A percentile compares a stretch with the other conserved stretches of the same genome.
Evolutionary conservation across 2,113 vertebrate species (phyloP).

Genomic region (Sinocyclocheilus rhinocerous): DNA sequence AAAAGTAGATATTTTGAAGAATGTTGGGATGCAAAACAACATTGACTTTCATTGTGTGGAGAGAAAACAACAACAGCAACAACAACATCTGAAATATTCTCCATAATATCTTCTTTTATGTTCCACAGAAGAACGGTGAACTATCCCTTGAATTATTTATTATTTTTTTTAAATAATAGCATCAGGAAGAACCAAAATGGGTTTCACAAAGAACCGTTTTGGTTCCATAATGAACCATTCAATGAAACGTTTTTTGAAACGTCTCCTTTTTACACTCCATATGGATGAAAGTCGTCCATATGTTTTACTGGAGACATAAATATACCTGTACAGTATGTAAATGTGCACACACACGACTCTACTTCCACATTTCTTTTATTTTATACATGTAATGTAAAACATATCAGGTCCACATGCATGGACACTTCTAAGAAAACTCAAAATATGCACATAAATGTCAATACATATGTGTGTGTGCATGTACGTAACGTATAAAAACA

Average conservation of each 20-base stretch:
- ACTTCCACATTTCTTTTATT: not conserved
- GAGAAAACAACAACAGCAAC: not conserved
- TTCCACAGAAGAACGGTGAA: not conserved
- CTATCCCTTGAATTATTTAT: not conserved
- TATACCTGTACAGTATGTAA: not conserved
- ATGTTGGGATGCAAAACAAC: not conserved
- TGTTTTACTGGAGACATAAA: not conserved
- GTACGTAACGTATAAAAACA: too few relatives aligned
- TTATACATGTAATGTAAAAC: slow-evolving; percentile 4
- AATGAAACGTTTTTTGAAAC: not conserved
- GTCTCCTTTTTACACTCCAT: not conserved
- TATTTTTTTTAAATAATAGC: too few relatives aligned
- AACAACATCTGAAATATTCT: not conserved
- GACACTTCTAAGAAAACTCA: slow-evolving; percentile 4
- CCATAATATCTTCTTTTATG: not conserved
- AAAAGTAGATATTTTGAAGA: slow-evolving; percentile 4
- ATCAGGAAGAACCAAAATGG: not conserved
- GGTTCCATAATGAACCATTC: not conserved
- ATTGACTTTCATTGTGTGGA: not conserved
- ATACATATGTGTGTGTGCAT: not conserved
- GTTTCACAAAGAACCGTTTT: not conserved
- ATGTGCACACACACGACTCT: not conserved
- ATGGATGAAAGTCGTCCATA: not conserved
- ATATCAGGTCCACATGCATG: not conserved
- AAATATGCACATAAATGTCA: slow-evolving; percentile 2